Conservation (phyloP, 2,888 invertebrate species). For the Zaprionus bogoriensis region DNA sequence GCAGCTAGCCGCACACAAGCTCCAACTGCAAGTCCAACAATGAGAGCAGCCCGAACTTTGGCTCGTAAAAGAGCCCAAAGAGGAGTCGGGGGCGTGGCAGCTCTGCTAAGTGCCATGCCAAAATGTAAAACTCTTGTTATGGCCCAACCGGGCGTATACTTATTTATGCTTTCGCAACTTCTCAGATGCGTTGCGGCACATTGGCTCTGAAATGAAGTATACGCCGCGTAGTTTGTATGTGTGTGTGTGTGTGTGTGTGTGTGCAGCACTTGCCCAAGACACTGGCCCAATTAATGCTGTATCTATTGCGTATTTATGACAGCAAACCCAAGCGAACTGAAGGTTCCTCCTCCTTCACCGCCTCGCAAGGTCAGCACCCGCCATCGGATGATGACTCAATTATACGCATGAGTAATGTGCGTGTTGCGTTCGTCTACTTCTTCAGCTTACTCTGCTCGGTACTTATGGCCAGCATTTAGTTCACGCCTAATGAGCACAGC, state of each 20-base stretch:
- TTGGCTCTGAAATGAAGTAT: slow-evolving; percentile 39
- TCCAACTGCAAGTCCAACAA: neutral
- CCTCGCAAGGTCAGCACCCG: slow-evolving; percentile 58
- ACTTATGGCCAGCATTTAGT: slow-evolving; percentile 33
- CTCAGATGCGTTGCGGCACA: slow-evolving; percentile 43
- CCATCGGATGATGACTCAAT: slow-evolving; percentile 57
- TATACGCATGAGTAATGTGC: slow-evolving; percentile 63
- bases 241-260: too few species aligned
- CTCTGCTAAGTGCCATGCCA: slow-evolving; percentile 40
- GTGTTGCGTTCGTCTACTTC: slow-evolving; percentile 12
- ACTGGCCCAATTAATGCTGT: slow-evolving; percentile 58
- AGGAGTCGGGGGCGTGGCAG: slow-evolving; percentile 7
- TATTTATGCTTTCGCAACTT: slow-evolving; percentile 49
- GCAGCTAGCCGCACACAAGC: slow-evolving; percentile 7
- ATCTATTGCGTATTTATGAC: slow-evolving; percentile 56
- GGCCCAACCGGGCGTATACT: slow-evolving; percentile 21
- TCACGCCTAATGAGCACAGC: slow-evolving; percentile 65
- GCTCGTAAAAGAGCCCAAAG: slow-evolving; percentile 23
- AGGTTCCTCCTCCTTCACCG: too few species aligned
- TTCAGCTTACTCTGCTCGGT: too few species aligned
- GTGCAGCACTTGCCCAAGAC: too few species aligned
- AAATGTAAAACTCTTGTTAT: slow-evolving; percentile 70
- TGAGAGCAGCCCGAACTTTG: slow-evolving; percentile 27
- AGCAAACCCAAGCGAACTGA: slow-evolving; percentile 14
- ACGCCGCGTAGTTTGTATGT: slow-evolving; percentile 5